Percentiles rank a stretch among this genome's conserved stretches.
Conservation (phyloP, 2,888 invertebrate genomes). For the Sphaerophoria taeniata region DNA sequence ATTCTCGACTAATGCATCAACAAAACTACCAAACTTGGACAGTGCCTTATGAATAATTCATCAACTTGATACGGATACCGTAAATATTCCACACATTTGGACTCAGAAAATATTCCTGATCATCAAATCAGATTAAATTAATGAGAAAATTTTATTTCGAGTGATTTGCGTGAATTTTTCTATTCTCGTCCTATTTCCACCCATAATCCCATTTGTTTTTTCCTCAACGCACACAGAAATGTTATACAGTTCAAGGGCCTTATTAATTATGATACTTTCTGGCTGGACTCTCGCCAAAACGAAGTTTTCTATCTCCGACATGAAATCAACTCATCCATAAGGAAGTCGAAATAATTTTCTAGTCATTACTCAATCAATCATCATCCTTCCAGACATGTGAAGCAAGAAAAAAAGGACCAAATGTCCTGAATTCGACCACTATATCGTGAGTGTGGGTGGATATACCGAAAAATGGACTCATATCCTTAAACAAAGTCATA, state of each 20-base stretch:
- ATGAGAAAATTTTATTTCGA: conserved; percentile 69
- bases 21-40: conserved; percentile 16
- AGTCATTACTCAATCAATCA: conserved; percentile 74
- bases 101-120: conserved; percentile 40
- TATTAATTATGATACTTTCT: conserved; percentile 71
- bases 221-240: background rate
- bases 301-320: conserved; percentile 54
- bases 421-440: conserved; percentile 47
- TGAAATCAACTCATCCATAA: conserved; percentile 73
- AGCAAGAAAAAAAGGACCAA: conserved; percentile 5
- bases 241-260: conserved; percentile 57
- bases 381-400: conserved; percentile 41
- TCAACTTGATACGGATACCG: conserved; percentile 61
- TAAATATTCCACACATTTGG: conserved; percentile 40
- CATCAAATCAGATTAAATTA: conserved; percentile 71
- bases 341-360: conserved; percentile 74
- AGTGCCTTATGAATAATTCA: conserved; percentile 69
- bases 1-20: conserved; percentile 50
- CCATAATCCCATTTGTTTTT: conserved; percentile 49
- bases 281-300: conserved; percentile 27
- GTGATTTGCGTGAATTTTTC: conserved; percentile 68
- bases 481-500: conserved; percentile 60
- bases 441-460: background rate
- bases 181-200: conserved; percentile 34
- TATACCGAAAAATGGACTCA: background rate